These are phyloP conservation scores for Tortrix viridana DNA, from an alignment of 2,888 invertebrate genomes.

Conservation along the genomic window DNA sequence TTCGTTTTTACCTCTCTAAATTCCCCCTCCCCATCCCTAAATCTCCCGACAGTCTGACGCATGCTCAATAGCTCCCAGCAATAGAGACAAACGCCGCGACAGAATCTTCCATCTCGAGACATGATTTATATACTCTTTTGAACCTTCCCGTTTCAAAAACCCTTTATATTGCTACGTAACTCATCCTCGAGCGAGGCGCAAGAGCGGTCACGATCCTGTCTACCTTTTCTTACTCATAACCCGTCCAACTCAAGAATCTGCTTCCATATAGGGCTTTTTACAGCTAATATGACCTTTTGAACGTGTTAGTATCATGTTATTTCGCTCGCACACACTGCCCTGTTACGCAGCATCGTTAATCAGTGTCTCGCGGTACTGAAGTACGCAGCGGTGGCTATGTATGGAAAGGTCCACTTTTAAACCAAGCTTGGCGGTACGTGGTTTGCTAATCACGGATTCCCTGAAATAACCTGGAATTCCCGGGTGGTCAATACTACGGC, in stretches of 20 bases:
- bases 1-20: slow-evolving; percentile 54
- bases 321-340: slow-evolving; percentile 47
- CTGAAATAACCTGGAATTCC: slow-evolving; percentile 74
- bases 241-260: slow-evolving; percentile 46
- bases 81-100: slow-evolving; percentile 51
- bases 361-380: slow-evolving; percentile 47
- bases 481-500: slow-evolving; percentile 57
- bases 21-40: slow-evolving; percentile 50
- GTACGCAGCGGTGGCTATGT: slow-evolving; percentile 43
- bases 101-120: slow-evolving; percentile 51
- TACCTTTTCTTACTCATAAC: slow-evolving; percentile 56
- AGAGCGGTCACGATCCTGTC: slow-evolving; percentile 60
- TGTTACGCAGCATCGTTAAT: slow-evolving; percentile 50
- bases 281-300: slow-evolving; percentile 47
- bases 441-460: slow-evolving; percentile 64
- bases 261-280: slow-evolving; percentile 45
- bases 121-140: slow-evolving; percentile 51
- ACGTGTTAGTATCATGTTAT: slow-evolving; percentile 47
- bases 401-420: slow-evolving; percentile 47
- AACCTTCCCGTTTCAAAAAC: slow-evolving; percentile 11
- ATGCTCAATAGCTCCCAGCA: slow-evolving; percentile 54
- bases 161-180: slow-evolving; percentile 1
- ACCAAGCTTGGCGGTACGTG: slow-evolving; percentile 48
- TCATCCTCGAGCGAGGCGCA: slow-evolving; percentile 60
- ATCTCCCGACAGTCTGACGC: slow-evolving; percentile 49